Evolutionary conservation across 2,113 vertebrate genomes (phyloP).

Genomic region (Semnornis frantzii): DNA sequence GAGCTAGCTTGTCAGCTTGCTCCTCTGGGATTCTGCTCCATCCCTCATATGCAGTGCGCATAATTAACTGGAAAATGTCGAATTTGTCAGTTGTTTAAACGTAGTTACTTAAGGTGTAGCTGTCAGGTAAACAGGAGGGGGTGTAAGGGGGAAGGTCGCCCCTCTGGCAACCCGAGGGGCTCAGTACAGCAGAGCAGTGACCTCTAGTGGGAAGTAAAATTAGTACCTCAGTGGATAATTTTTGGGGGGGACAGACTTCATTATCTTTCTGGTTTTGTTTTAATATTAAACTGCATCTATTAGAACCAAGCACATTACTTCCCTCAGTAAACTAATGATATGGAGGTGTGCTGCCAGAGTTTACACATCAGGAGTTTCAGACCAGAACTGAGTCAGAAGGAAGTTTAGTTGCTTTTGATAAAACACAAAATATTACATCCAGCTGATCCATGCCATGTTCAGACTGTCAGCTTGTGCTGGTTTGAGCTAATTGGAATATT

Average conservation of each 20-base stretch:
- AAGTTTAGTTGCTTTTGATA: neutral
- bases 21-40: neutral
- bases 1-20: neutral
- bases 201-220: constrained; percentile 67
- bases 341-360: neutral
- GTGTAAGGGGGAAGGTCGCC: neutral
- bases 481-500: too few relatives aligned
- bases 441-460: neutral
- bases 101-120: neutral
- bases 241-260: neutral
- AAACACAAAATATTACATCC: neutral
- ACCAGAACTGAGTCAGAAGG: neutral
- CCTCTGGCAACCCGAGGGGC: neutral
- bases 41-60: neutral
- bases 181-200: constrained; percentile 20
- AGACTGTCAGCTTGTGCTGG: neutral
- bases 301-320: neutral
- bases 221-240: neutral
- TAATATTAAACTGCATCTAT: neutral
- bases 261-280: neutral
- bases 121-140: neutral
- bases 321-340: neutral
- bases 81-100: neutral
- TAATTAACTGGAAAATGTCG: neutral
- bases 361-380: neutral